phyloP scores from a whole-genome alignment of 2,113 vertebrate genomes.

The Indicator indicator region DNA sequence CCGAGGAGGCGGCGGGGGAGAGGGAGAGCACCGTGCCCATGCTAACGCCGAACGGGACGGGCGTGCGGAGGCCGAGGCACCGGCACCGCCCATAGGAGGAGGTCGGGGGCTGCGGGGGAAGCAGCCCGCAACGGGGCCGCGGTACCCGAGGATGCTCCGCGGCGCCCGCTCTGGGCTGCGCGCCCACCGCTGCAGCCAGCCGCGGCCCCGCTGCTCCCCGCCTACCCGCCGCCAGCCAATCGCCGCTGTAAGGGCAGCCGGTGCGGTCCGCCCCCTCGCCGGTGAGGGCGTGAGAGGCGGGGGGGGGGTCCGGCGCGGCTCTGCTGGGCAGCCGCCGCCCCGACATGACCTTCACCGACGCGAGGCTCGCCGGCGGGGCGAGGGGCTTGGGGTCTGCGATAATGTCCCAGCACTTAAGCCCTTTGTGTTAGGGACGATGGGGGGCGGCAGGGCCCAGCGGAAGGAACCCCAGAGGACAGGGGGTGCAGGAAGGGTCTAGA shows the following conservation, averaged over 20 bases:
- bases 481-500: no score
- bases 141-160: slow-evolving; percentile 20
- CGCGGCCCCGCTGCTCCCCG: not conserved
- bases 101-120: not conserved
- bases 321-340: not conserved
- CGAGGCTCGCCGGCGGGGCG: not conserved
- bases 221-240: slow-evolving; percentile 30
- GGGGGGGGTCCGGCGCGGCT: not conserved
- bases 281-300: not conserved
- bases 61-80: slow-evolving; percentile 21
- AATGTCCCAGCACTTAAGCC: not conserved
- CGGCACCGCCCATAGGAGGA: slow-evolving; percentile 59
- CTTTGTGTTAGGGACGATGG: not conserved
- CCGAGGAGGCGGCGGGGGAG: slow-evolving; percentile 80
- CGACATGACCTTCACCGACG: slow-evolving; percentile 1
- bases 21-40: slow-evolving; percentile 97
- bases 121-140: slow-evolving; percentile 22
- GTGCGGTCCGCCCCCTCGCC: not conserved
- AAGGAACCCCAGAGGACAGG: not conserved
- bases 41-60: slow-evolving; percentile 71
- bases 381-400: not conserved
- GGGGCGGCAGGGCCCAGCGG: not conserved
- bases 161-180: slow-evolving; percentile 28
- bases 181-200: slow-evolving; percentile 27
- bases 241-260: not conserved